Percentiles rank a stretch among this genome's conserved stretches.
Conservation (phyloP, 2,113 vertebrate genomes). For the Cheirogaleus medius region DNA sequence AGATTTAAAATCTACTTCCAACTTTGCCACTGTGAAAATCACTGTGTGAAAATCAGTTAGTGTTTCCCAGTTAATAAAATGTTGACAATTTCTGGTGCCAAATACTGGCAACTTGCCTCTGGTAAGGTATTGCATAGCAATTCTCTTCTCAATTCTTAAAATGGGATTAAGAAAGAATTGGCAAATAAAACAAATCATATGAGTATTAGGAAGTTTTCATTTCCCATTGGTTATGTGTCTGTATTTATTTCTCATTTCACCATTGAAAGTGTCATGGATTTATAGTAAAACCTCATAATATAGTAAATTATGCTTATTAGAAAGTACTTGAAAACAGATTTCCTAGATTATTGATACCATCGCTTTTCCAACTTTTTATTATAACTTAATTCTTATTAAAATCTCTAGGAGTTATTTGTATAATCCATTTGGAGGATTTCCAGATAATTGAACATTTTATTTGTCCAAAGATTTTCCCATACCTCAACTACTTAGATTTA, state of each 20-base stretch:
- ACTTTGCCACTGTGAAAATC: neutral
- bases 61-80: neutral
- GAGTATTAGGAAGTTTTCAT: neutral
- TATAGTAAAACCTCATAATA: neutral
- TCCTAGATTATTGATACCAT: neutral
- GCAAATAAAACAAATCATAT: neutral
- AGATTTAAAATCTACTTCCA: neutral
- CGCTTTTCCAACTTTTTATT: neutral
- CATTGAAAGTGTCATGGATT: neutral
- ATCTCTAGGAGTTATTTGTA: neutral
- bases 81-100: neutral
- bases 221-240: neutral
- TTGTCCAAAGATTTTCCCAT: neutral
- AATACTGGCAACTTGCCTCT: neutral
- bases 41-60: neutral
- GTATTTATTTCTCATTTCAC: neutral
- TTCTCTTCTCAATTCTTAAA: neutral
- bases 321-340: neutral
- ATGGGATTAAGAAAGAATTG: neutral
- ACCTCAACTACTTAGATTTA: neutral
- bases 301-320: neutral
- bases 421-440: neutral
- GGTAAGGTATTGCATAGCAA: neutral
- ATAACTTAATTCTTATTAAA: neutral
- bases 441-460: neutral